Conservation (phyloP, 1,140 invertebrate species). For the Phenacoccus solenopsis region DNA sequence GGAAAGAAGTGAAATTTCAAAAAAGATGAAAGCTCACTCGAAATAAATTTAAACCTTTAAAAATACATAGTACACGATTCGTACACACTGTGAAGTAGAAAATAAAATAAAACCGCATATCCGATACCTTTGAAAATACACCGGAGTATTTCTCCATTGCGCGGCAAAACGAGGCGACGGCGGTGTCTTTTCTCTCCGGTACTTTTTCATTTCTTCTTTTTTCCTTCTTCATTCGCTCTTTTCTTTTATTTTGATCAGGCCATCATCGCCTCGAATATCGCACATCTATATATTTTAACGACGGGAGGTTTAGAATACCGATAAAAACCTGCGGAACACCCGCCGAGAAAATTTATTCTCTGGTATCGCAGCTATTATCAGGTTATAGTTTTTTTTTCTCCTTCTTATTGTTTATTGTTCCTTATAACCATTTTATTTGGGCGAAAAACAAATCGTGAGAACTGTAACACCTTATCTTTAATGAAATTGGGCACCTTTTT, state of each 20-base stretch:
- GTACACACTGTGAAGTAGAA: too few relatives aligned
- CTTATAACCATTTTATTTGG: constrained; percentile 7
- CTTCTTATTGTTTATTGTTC: constrained; percentile 16
- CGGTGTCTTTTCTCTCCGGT: too few relatives aligned
- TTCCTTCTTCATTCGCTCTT: too few relatives aligned
- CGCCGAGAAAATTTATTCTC: constrained; percentile 11
- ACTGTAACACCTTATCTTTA: constrained; percentile 9
- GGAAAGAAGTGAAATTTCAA: too few relatives aligned
- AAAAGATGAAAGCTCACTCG: too few relatives aligned
- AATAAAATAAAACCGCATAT: too few relatives aligned
- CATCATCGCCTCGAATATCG: constrained; percentile 6
- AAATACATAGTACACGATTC: too few relatives aligned
- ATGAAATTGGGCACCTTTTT: constrained; percentile 7
- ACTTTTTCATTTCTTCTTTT: too few relatives aligned
- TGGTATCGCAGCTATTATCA: constrained; percentile 6
- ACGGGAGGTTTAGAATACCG: not conserved
- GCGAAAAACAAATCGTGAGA: constrained; percentile 10
- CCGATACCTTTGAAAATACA: too few relatives aligned
- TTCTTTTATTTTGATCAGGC: not conserved
- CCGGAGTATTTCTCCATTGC: too few relatives aligned
- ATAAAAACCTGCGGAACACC: constrained; percentile 7
- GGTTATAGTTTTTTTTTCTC: constrained; percentile 11
- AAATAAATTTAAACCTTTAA: too few relatives aligned
- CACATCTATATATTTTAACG: constrained; percentile 8
- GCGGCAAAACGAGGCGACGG: too few relatives aligned